These are phyloP conservation scores for Cosmopolites sordidus DNA, from an alignment of 2,888 invertebrate species.

Conservation along the genomic window DNA sequence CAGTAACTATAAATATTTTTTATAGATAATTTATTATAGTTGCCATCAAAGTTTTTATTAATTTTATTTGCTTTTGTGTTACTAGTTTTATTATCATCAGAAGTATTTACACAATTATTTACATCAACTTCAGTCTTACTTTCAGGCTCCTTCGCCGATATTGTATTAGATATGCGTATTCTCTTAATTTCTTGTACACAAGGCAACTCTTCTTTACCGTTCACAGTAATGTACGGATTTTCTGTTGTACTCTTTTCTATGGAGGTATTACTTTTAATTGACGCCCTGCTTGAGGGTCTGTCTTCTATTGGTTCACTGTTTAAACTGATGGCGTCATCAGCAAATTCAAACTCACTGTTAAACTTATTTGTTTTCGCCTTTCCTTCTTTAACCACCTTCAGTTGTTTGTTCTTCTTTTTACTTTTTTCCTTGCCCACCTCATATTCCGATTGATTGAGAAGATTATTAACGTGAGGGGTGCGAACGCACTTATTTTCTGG, in stretches of 20 bases:
- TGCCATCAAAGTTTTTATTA: conserved; percentile 41
- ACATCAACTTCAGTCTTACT: conserved; percentile 13
- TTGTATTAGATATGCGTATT: conserved; percentile 29
- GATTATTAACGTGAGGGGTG: conserved; percentile 35
- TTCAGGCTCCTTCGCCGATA: conserved; percentile 15
- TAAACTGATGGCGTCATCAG: conserved; percentile 47
- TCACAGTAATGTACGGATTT: conserved; percentile 57
- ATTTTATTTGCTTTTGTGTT: conserved; percentile 33
- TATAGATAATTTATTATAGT: conserved; percentile 42
- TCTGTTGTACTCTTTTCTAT: conserved; percentile 39
- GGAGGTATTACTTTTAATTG: conserved; percentile 42
- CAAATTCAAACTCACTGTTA: conserved; percentile 46
- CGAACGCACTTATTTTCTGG: conserved; percentile 40
- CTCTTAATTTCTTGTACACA: conserved; percentile 49
- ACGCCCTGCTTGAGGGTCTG: conserved; percentile 40
- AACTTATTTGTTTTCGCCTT: conserved; percentile 33
- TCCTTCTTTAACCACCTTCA: conserved; percentile 28
- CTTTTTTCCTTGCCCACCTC: conserved; percentile 49
- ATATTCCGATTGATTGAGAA: conserved; percentile 49
- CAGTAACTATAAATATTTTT: conserved; percentile 51
- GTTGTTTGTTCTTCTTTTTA: conserved; percentile 32
- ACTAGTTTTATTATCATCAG: conserved; percentile 26
- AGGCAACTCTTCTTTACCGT: conserved; percentile 70
- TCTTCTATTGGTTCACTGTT: conserved; percentile 42
- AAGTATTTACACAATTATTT: conserved; percentile 25